These are phyloP conservation scores for Idaea biselata DNA, from an alignment of 2,888 invertebrate genomes.

Conservation along the genomic window DNA sequence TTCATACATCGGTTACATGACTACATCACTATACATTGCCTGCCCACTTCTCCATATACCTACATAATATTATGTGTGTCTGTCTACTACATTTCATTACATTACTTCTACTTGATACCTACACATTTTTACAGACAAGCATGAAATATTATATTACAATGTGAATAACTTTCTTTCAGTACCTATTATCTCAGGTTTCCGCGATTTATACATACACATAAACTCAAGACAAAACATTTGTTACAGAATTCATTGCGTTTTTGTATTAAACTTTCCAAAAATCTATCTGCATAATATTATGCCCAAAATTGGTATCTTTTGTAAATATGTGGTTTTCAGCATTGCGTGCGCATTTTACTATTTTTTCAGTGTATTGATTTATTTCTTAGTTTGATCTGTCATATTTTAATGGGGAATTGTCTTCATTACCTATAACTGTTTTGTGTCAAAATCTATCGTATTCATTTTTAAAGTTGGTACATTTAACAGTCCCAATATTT, in stretches of 20 bases:
- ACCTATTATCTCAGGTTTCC: background rate
- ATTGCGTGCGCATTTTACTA: background rate
- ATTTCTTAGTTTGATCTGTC: background rate
- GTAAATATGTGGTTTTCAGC: background rate
- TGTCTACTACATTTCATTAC: background rate
- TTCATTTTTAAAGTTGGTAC: background rate
- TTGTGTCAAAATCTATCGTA: background rate
- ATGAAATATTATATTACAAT: conserved; percentile 20
- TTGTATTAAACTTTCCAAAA: background rate
- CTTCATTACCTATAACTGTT: background rate
- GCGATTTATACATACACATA: background rate
- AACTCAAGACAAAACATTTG: background rate
- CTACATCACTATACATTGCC: conserved; percentile 13
- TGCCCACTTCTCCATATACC: conserved; percentile 11
- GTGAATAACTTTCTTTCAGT: conserved; percentile 24
- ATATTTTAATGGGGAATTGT: background rate
- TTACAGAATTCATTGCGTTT: background rate
- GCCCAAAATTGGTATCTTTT: background rate
- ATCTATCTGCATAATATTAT: background rate
- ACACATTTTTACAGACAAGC: conserved; percentile 12
- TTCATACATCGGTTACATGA: conserved; percentile 30
- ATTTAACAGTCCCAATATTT: background rate
- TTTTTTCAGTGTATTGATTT: background rate
- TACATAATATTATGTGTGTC: background rate
- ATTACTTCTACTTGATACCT: conserved; percentile 2